Evolutionary conservation across 2,888 invertebrate genomes (phyloP).

Genomic region (Abrostola triplasia): DNA sequence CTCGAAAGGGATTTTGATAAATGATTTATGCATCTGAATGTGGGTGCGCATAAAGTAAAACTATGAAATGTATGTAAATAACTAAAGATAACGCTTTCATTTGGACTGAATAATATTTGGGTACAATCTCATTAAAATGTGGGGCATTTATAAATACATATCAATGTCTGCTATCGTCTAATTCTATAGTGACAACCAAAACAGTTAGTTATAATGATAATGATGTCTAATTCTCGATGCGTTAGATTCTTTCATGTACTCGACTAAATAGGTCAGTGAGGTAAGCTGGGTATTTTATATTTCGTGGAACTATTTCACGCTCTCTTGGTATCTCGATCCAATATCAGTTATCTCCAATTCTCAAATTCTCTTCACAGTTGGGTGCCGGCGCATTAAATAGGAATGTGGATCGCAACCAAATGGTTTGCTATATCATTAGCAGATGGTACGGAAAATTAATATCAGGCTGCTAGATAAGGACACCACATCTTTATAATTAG

Average conservation of each 20-base stretch:
- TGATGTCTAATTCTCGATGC: slow-evolving; percentile 8
- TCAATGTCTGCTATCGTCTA: too few species aligned
- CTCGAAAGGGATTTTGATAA: slow-evolving; percentile 74
- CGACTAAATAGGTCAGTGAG: slow-evolving; percentile 44
- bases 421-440: slow-evolving; percentile 24
- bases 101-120: slow-evolving; percentile 1
- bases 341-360: slow-evolving; percentile 62
- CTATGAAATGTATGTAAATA: slow-evolving; percentile 37
- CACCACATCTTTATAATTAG: too few species aligned
- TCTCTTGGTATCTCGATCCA: slow-evolving; percentile 58
- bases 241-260: slow-evolving; percentile 27
- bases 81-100: slow-evolving; percentile 26
- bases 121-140: too few species aligned
- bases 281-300: slow-evolving; percentile 59
- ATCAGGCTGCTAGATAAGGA: too few species aligned
- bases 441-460: too few species aligned
- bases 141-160: too few species aligned
- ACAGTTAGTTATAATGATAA: background rate
- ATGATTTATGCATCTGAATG: slow-evolving; percentile 70
- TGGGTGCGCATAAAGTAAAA: slow-evolving; percentile 37
- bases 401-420: slow-evolving; percentile 54
- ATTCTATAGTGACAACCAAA: too few species aligned
- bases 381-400: slow-evolving; percentile 59
- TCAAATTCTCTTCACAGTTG: slow-evolving; percentile 56
- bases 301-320: slow-evolving; percentile 66